A percentile compares a stretch with the other conserved stretches of the same genome.
phyloP scores from a whole-genome alignment of 2,888 invertebrate genomes.

The Trilocha varians region DNA sequence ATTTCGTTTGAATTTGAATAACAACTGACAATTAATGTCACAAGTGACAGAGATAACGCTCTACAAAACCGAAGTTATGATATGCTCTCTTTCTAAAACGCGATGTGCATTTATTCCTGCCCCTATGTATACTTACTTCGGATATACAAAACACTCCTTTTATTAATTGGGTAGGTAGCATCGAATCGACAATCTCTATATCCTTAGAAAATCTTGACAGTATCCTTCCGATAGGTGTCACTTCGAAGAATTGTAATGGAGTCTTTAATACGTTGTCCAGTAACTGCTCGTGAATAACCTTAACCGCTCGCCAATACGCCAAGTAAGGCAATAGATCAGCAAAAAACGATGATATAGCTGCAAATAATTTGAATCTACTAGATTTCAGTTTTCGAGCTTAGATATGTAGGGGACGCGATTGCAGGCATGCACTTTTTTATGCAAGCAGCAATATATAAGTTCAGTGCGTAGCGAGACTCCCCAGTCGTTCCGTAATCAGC shows the following conservation, averaged over 20 bases:
- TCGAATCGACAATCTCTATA: slow-evolving; percentile 80
- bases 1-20: no score
- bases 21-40: no score
- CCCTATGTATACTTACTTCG: slow-evolving; percentile 84
- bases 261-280: slow-evolving; percentile 76
- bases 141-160: slow-evolving; percentile 81
- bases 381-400: slow-evolving; percentile 32
- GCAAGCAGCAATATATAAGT: no score
- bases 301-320: slow-evolving; percentile 80
- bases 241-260: slow-evolving; percentile 85
- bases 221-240: slow-evolving; percentile 83
- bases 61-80: no score
- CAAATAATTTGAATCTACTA: no score
- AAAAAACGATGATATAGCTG: slow-evolving; percentile 79
- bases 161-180: slow-evolving; percentile 76
- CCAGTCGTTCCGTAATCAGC: no score
- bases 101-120: slow-evolving; percentile 13
- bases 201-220: slow-evolving; percentile 84
- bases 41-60: no score
- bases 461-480: no score
- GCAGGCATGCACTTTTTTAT: no score
- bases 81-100: not conserved
- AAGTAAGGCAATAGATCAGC: slow-evolving; percentile 79
- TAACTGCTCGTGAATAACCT: slow-evolving; percentile 72
- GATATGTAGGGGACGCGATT: slow-evolving; percentile 12